Base-by-base conservation (phyloP, 2,113 vertebrate genomes). In the Haemorhous mexicanus region DNA sequence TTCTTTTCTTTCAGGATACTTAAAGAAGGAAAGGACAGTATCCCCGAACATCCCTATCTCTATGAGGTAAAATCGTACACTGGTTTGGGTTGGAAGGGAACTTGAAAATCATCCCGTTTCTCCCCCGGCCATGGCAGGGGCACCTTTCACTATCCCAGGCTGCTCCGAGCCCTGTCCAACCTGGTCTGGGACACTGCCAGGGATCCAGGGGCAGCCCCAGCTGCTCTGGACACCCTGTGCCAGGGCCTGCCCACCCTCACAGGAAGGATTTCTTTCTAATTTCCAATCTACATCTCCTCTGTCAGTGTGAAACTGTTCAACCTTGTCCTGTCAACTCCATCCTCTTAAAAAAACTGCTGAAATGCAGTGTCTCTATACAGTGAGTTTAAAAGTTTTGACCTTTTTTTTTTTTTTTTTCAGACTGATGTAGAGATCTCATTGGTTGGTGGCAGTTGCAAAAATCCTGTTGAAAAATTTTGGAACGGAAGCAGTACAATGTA, bases 351-450 rank as follows among this genome's bases (percentile, higher is more conserved):
- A 44, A 59, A 13, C 4, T 0, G 14, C 50, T 63, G 30, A 52
- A 87, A 56, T 20, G 7, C 10, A 61, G 10, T 10, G 9, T 56
- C n/a, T 64, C 10, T 23, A 11, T 11, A 6, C 16, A n/a, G 2
- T 3, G 3, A 10, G 19, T 84, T 52, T 23, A 75, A 32, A 41
- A 3, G 1, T 9, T 75, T 17, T 44, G 1, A 3, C 70, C 92
- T 84, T 35, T 24, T 86, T 93, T 28, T 26, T 33, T 3, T 14
- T 14, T 11, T 84, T 92, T 94, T 26, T 4, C 85, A 98, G 98
- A 55, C 67, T 72, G 98, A 98, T 16, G 73, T 99, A 22, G 98
- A 98, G 89, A 97, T 99, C 19, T 96, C 94, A 35, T 94, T 98
- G 84, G 82, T 97, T 32, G 49, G 8, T 72, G 93, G 92, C 52